Conservation (phyloP, 2,113 vertebrate genomes). For the Petrocephalus microphthalmus region DNA sequence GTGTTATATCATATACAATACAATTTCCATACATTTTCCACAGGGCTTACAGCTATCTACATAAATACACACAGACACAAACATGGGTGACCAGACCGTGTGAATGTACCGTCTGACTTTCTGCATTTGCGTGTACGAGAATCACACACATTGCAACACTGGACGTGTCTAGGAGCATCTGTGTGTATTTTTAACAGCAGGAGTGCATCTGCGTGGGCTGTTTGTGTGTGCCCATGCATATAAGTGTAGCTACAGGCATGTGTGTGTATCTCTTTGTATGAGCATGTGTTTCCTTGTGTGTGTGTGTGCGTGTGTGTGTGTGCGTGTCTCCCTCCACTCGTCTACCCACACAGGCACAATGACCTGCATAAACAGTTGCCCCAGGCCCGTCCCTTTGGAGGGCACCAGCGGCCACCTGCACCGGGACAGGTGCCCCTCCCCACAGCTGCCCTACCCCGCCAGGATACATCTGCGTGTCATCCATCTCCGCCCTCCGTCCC, state of each 20-base stretch:
- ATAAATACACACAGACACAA: too few relatives aligned
- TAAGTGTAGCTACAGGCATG: background rate
- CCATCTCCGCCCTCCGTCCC: constrained; percentile 8
- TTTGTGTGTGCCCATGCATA: too few relatives aligned
- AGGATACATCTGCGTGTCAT: constrained; percentile 13
- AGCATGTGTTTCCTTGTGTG: background rate
- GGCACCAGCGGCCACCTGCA: constrained; percentile 11
- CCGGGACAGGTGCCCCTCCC: constrained; percentile 1
- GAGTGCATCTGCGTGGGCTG: too few relatives aligned
- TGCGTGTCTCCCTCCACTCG: constrained; percentile 2
- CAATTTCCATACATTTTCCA: too few relatives aligned
- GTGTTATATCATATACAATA: too few relatives aligned
- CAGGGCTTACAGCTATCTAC: too few relatives aligned
- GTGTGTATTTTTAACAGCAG: background rate
- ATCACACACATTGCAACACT: background rate
- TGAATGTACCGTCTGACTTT: background rate
- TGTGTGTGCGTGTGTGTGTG: background rate
- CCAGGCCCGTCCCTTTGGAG: background rate
- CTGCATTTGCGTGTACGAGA: background rate
- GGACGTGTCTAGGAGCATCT: background rate
- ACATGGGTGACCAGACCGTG: too few relatives aligned
- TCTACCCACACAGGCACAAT: constrained; percentile 10
- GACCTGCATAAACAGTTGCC: constrained; percentile 27
- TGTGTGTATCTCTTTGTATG: background rate
- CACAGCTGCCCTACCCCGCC: constrained; percentile 6